Conservation (phyloP, 30 jellyfish, hydroid and myxozoan genomes). For the Aurelia sp. region DNA sequence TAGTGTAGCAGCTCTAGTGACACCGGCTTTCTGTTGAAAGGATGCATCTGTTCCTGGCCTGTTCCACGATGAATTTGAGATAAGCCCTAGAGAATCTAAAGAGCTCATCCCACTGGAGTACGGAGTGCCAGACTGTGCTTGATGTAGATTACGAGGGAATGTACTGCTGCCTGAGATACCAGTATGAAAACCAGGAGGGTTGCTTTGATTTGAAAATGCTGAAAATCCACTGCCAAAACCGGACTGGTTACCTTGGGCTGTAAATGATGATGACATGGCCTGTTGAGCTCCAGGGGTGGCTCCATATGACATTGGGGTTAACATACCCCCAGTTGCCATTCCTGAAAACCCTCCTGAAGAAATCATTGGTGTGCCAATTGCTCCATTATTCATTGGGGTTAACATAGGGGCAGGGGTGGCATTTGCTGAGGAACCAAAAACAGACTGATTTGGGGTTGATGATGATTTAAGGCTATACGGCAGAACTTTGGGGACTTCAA, state of each 20-base stretch:
- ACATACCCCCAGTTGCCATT: slow-evolving; percentile 50
- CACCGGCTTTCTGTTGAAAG: slow-evolving; percentile 1
- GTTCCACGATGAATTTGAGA: slow-evolving; percentile 42
- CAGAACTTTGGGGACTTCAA: slow-evolving; percentile 80
- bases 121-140: slow-evolving; percentile 22
- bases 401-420: slow-evolving; percentile 18
- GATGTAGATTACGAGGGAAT: slow-evolving; percentile 58
- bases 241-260: background rate
- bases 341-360: slow-evolving; percentile 22
- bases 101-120: slow-evolving; percentile 39
- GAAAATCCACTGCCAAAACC: slow-evolving; percentile 40
- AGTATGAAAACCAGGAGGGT: slow-evolving; percentile 56
- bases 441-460: slow-evolving; percentile 50
- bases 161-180: slow-evolving; percentile 63
- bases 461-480: slow-evolving; percentile 85
- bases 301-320: slow-evolving; percentile 44
- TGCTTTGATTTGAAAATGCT: slow-evolving; percentile 16
- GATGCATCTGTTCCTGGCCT: background rate
- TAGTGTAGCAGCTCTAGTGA: slow-evolving; percentile 27
- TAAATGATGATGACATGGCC: slow-evolving; percentile 12
- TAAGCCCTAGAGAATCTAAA: slow-evolving; percentile 33
- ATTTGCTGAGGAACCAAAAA: slow-evolving; percentile 32
- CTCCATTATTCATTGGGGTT: slow-evolving; percentile 51
- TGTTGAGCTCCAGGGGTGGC: slow-evolving; percentile 9
- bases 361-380: slow-evolving; percentile 26